A percentile compares a stretch with the other conserved stretches of the same genome.
These are phyloP conservation scores for Cyprinus carpio DNA, from an alignment of 2,113 vertebrate species.

Conservation along the genomic window DNA sequence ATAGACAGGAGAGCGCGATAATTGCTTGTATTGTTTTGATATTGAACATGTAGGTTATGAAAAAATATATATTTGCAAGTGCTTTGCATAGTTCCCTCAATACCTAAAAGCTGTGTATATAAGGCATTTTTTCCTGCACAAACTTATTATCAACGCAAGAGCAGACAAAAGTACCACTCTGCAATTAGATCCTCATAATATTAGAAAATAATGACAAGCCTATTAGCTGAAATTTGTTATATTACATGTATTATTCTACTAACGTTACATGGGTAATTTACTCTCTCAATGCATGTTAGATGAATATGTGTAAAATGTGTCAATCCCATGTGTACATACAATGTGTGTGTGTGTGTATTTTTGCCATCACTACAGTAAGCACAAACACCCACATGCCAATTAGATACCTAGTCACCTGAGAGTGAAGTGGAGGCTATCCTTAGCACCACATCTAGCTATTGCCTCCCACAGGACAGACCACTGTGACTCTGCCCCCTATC, in stretches of 20 bases:
- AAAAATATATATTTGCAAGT: neutral
- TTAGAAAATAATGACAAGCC: neutral
- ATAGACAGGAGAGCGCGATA: neutral
- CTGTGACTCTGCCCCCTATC: constrained; percentile 33
- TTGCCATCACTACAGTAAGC: constrained; percentile 15
- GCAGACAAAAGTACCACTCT: no score
- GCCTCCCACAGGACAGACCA: constrained; percentile 38
- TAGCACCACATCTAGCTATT: constrained; percentile 36
- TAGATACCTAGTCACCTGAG: constrained; percentile 43
- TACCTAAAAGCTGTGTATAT: neutral
- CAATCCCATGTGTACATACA: constrained; percentile 18
- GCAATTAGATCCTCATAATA: neutral
- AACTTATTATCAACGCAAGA: neutral
- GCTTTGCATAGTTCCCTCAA: neutral
- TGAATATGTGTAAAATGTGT: constrained; percentile 7
- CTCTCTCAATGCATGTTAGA: neutral
- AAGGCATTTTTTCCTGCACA: neutral
- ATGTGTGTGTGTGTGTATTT: constrained; percentile 7
- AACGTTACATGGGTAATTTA: neutral
- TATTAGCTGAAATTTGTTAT: neutral
- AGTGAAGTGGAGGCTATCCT: constrained; percentile 38
- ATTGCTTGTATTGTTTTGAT: neutral
- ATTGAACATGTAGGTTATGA: neutral
- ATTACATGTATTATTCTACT: neutral
- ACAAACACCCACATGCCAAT: constrained; percentile 46